Percentiles rank a stretch among this genome's conserved stretches.
Evolutionary conservation across 2,113 vertebrate genomes (phyloP).

Genomic region (Pogona vitticeps): DNA sequence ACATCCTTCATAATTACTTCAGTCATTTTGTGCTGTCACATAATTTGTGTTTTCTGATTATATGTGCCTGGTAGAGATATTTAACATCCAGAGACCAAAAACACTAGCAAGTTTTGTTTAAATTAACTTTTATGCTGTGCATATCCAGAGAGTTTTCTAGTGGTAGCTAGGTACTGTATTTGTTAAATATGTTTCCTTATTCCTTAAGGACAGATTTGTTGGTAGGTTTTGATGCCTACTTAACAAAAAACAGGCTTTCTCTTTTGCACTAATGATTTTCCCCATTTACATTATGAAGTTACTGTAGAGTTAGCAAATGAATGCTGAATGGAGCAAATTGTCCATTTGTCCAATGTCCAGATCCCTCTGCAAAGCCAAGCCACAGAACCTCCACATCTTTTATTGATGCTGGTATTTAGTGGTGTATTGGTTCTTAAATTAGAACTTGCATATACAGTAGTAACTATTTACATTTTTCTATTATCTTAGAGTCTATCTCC

Average conservation of each 20-base stretch:
- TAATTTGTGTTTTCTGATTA: conserved; percentile 4
- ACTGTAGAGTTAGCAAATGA: not conserved
- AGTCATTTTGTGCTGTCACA: not conserved
- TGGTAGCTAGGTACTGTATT: not conserved
- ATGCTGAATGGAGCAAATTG: too few relatives aligned
- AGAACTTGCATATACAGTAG: too few relatives aligned
- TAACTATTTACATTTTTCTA: too few relatives aligned
- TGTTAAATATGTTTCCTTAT: not conserved
- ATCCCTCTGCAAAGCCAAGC: not conserved
- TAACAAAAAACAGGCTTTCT: not conserved
- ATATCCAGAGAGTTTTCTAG: not conserved
- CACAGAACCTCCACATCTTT: not conserved
- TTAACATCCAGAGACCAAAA: conserved; percentile 6
- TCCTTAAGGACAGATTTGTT: not conserved
- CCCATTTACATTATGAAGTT: not conserved
- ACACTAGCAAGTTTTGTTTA: not conserved
- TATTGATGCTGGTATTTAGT: not conserved
- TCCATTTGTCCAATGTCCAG: too few relatives aligned
- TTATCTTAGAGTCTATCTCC: not conserved
- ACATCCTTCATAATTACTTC: not conserved
- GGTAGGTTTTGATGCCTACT: not conserved
- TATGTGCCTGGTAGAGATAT: not conserved
- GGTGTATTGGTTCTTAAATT: not conserved
- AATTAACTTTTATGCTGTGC: not conserved
- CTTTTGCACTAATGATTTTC: not conserved